Percentiles rank a stretch among this genome's conserved stretches.
phyloP scores from a whole-genome alignment of 2,113 vertebrate genomes.

The Alexandromys fortis region DNA sequence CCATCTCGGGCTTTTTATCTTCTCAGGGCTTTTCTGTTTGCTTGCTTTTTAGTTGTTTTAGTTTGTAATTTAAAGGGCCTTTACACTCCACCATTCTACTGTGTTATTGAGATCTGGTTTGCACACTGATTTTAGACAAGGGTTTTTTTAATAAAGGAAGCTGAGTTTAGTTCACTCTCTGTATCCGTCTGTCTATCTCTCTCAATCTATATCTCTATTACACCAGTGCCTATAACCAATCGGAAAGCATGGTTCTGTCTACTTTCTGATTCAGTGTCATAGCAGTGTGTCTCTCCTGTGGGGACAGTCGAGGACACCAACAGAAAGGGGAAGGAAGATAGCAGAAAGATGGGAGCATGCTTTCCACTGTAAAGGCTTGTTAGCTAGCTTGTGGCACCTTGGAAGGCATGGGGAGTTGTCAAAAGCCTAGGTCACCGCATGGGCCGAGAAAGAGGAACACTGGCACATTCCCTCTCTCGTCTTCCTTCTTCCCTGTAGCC shows the following conservation, averaged over 20 bases:
- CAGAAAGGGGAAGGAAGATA: background rate
- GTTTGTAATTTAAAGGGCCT: background rate
- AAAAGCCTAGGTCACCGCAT: no score
- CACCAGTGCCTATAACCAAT: background rate
- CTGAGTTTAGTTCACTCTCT: background rate
- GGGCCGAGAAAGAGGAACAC: background rate
- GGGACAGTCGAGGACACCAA: background rate
- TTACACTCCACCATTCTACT: background rate
- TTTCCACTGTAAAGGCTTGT: background rate
- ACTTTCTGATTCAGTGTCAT: background rate
- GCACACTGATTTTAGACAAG: background rate
- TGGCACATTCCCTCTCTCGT: no score
- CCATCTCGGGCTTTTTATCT: background rate
- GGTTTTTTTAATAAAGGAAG: slow-evolving; percentile 32
- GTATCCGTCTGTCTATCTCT: background rate
- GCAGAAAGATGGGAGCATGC: background rate
- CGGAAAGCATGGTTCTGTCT: background rate
- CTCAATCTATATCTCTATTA: background rate
- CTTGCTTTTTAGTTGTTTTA: background rate
- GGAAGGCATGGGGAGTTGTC: background rate
- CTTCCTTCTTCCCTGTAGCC: background rate
- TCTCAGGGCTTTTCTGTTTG: background rate
- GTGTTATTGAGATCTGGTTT: background rate
- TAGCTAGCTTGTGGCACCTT: background rate
- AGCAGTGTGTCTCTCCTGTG: background rate